Evolutionary conservation across 2,888 invertebrate genomes (phyloP).

Genomic region (Andrena hattorfiana): DNA sequence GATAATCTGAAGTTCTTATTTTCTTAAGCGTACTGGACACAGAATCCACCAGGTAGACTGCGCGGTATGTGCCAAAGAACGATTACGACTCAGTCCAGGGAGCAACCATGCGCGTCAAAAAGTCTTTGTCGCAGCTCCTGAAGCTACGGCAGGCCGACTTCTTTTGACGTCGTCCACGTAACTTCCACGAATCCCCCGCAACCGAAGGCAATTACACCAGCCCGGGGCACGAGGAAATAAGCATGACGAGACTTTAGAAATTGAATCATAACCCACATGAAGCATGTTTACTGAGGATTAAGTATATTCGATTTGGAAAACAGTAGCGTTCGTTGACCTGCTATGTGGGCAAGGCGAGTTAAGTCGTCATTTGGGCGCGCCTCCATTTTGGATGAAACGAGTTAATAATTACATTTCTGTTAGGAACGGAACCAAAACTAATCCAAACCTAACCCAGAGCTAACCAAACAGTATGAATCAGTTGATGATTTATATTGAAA

Average conservation of each 20-base stretch:
- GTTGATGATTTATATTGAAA: too few species aligned
- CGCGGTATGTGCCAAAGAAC: conserved; percentile 65
- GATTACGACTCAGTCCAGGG: conserved; percentile 51
- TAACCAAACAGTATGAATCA: too few species aligned
- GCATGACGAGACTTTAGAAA: conserved; percentile 46
- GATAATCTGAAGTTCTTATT: too few species aligned
- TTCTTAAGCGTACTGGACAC: background rate
- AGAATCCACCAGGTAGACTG: conserved; percentile 6
- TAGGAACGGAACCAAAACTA: too few species aligned
- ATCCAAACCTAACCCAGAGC: too few species aligned
- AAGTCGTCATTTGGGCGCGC: background rate
- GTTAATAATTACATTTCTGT: background rate
- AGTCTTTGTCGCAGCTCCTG: conserved; percentile 65
- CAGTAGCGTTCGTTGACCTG: background rate
- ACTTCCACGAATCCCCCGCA: conserved; percentile 59
- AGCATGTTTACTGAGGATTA: background rate
- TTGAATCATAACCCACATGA: conserved; percentile 34
- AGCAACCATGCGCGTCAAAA: conserved; percentile 73
- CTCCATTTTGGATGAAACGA: background rate
- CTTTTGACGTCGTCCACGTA: conserved; percentile 37
- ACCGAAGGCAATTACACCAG: conserved; percentile 25
- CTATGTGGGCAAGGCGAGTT: background rate
- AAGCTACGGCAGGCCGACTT: conserved; percentile 39
- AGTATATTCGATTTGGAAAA: conserved; percentile 8
- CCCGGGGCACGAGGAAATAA: background rate